These are phyloP conservation scores for Rissa tridactyla DNA, from an alignment of 2,113 vertebrate species.

Conservation along the genomic window DNA sequence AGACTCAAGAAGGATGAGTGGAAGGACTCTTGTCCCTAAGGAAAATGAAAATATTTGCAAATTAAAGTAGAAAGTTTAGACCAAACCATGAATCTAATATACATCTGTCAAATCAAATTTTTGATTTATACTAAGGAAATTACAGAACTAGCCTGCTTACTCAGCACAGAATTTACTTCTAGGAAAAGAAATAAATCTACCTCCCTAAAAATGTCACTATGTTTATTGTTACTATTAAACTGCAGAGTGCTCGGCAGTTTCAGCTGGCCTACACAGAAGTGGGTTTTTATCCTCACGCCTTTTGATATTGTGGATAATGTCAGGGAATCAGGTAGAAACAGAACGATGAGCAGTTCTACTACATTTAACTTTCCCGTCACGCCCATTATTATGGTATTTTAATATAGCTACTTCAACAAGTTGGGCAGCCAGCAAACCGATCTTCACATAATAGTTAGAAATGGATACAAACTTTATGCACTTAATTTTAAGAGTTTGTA, in stretches of 20 bases:
- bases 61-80: neutral
- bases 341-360: neutral
- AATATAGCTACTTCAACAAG: neutral
- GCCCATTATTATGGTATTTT: neutral
- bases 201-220: slow-evolving; percentile 17
- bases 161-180: slow-evolving; percentile 16
- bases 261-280: neutral
- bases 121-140: slow-evolving; percentile 3
- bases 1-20: neutral
- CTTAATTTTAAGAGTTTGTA: neutral
- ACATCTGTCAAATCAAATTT: neutral
- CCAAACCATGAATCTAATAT: neutral
- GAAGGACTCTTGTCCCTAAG: neutral
- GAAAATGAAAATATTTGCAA: slow-evolving; percentile 2
- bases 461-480: neutral
- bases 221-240: slow-evolving; percentile 31
- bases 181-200: slow-evolving; percentile 25
- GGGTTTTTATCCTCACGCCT: neutral
- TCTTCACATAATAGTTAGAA: neutral
- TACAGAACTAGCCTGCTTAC: neutral
- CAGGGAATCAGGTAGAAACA: neutral
- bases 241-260: slow-evolving; percentile 10
- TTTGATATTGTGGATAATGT: neutral
- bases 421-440: neutral
- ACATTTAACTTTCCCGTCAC: neutral